phyloP scores from a whole-genome alignment of 2,888 invertebrate genomes.

The Stratiomys singularior region DNA sequence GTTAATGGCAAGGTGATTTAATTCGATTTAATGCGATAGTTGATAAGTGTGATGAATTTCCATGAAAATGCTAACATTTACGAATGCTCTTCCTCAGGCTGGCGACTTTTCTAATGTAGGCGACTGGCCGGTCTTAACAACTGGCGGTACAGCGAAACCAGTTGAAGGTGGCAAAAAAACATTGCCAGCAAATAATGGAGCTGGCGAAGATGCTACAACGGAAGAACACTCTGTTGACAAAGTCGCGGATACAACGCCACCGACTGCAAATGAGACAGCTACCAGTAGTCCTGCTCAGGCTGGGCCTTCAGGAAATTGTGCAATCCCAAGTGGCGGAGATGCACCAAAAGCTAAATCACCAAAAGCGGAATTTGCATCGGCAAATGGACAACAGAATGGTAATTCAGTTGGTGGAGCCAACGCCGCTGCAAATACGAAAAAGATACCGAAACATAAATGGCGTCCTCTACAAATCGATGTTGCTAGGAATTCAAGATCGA shows the following conservation, averaged over 20 bases:
- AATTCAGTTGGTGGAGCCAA: constrained; percentile 1
- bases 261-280: not conserved
- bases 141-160: constrained; percentile 65
- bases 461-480: constrained; percentile 89
- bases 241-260: not conserved
- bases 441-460: constrained; percentile 80
- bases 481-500: constrained; percentile 73
- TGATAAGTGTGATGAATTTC: too few species aligned
- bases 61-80: not conserved
- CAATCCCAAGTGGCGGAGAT: not conserved
- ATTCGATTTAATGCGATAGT: too few species aligned
- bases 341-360: constrained; percentile 15
- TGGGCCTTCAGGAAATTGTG: not conserved
- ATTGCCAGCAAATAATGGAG: constrained; percentile 14
- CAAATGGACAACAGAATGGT: not conserved
- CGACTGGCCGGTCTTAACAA: constrained; percentile 89
- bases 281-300: not conserved
- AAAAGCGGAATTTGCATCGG: not conserved
- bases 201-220: constrained; percentile 40
- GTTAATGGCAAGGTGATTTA: constrained; percentile 69
- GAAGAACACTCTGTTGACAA: constrained; percentile 42
- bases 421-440: constrained; percentile 55
- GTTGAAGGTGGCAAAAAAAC: constrained; percentile 20
- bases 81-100: constrained; percentile 70
- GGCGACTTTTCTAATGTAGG: constrained; percentile 88